Evolutionary conservation across 1,140 invertebrate genomes (phyloP).

Genomic region (Drosophila sechellia): DNA sequence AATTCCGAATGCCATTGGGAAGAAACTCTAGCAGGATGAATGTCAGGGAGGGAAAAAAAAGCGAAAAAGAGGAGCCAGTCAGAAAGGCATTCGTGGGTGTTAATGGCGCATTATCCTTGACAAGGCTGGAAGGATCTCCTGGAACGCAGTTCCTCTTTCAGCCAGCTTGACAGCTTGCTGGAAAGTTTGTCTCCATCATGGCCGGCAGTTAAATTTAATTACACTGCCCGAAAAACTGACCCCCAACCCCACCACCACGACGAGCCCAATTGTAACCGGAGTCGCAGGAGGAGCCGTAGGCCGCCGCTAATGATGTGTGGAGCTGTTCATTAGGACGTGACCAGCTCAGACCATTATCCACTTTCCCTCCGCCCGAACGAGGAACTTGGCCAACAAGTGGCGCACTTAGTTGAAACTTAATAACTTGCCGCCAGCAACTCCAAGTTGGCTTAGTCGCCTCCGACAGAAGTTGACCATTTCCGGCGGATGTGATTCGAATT

Average conservation of each 20-base stretch:
- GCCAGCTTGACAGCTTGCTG: conserved; percentile 26
- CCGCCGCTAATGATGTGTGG: conserved; percentile 45
- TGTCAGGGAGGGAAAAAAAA: conserved; percentile 9
- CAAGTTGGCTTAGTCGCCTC: conserved; percentile 19
- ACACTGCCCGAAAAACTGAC: conserved; percentile 67
- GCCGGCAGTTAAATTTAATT: conserved; percentile 77
- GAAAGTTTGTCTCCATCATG: conserved; percentile 46
- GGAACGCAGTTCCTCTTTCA: conserved; percentile 23
- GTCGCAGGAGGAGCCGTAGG: conserved; percentile 35
- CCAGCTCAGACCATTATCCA: conserved; percentile 41
- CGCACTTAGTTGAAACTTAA: conserved; percentile 77
- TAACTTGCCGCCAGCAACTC: conserved; percentile 44
- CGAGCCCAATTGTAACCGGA: conserved; percentile 62
- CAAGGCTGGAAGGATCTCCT: conserved; percentile 21
- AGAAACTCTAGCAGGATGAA: background rate
- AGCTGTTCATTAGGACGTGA: conserved; percentile 73
- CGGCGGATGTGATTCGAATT: conserved; percentile 69
- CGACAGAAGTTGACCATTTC: conserved; percentile 66
- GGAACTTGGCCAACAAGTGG: conserved; percentile 50
- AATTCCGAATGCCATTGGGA: conserved; percentile 27
- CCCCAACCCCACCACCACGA: background rate
- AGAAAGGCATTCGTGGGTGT: conserved; percentile 26
- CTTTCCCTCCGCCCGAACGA: conserved; percentile 37
- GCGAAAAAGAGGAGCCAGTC: background rate
- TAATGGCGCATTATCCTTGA: conserved; percentile 39